A percentile compares a stretch with the other conserved stretches of the same genome.
Evolutionary conservation across 2,113 vertebrate genomes (phyloP).

Genomic region (Scophthalmus maximus): DNA sequence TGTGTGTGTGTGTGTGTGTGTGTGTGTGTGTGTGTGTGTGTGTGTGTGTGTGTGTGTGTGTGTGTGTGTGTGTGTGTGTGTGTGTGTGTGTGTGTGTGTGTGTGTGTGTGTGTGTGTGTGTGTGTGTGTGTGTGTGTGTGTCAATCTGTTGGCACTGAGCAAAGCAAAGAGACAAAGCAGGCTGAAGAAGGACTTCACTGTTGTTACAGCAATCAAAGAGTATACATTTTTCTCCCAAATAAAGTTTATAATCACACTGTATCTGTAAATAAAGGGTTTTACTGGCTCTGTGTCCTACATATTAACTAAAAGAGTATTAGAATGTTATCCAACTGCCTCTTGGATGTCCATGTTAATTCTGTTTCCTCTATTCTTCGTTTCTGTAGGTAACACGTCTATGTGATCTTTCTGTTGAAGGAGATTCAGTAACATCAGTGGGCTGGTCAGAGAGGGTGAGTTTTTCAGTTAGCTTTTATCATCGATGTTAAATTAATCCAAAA

Average conservation of each 20-base stretch:
- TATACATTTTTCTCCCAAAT: neutral
- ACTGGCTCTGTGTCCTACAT: neutral
- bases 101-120: too few species aligned
- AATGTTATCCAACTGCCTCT: neutral
- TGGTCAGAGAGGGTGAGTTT: slow-evolving; percentile 96
- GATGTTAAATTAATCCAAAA: neutral
- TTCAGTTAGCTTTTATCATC: neutral
- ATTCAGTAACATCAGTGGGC: slow-evolving; percentile 97
- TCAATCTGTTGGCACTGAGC: neutral
- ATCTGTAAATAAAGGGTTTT: neutral
- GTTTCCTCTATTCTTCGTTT: slow-evolving; percentile 1
- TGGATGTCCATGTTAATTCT: neutral
- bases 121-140: too few species aligned
- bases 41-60: too few species aligned
- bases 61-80: too few species aligned
- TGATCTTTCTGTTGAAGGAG: slow-evolving; percentile 97
- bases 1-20: too few species aligned
- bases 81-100: too few species aligned
- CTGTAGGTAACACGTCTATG: slow-evolving; percentile 94
- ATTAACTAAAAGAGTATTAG: neutral
- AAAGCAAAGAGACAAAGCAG: neutral
- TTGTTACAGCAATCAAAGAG: neutral
- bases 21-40: too few species aligned
- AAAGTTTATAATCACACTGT: neutral
- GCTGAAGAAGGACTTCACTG: neutral